A percentile compares a stretch with the other conserved stretches of the same genome.
These are phyloP conservation scores for Cataglyphis livida DNA, from an alignment of 2,888 invertebrate genomes.

Conservation along the genomic window DNA sequence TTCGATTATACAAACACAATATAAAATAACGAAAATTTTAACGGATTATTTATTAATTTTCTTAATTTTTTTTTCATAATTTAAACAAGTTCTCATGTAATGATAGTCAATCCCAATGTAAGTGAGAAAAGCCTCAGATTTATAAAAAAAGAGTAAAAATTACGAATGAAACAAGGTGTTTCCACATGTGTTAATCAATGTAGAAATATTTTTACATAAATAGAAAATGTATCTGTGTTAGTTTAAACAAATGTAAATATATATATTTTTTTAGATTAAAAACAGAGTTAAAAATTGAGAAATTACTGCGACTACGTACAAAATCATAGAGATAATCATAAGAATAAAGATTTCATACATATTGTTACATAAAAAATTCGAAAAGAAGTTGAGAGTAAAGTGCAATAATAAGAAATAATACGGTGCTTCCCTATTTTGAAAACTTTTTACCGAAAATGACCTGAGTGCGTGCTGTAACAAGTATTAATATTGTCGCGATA, in stretches of 20 bases:
- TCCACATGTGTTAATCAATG: not conserved
- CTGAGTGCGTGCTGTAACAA: not conserved
- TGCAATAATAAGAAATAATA: constrained; percentile 3
- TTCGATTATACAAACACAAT: not conserved
- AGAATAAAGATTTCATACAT: not conserved
- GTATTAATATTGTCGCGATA: not conserved
- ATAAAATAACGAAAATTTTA: not conserved
- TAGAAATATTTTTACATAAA: not conserved
- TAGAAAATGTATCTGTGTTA: constrained; percentile 8
- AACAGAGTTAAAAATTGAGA: not conserved
- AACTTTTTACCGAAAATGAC: not conserved
- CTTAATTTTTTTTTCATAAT: not conserved
- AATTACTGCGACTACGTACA: not conserved
- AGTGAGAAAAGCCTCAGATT: not conserved
- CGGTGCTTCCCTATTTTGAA: not conserved
- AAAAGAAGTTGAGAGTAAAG: not conserved
- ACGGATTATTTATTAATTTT: not conserved
- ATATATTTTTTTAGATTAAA: not conserved
- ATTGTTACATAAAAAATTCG: not conserved
- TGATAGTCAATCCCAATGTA: not conserved
- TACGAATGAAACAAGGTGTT: not conserved
- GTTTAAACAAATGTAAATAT: not conserved
- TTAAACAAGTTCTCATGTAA: not conserved
- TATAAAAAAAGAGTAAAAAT: not conserved
- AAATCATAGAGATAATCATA: not conserved